Conservation (phyloP, 2,797 vertebrate genomes). For the Todus mexicanus region DNA sequence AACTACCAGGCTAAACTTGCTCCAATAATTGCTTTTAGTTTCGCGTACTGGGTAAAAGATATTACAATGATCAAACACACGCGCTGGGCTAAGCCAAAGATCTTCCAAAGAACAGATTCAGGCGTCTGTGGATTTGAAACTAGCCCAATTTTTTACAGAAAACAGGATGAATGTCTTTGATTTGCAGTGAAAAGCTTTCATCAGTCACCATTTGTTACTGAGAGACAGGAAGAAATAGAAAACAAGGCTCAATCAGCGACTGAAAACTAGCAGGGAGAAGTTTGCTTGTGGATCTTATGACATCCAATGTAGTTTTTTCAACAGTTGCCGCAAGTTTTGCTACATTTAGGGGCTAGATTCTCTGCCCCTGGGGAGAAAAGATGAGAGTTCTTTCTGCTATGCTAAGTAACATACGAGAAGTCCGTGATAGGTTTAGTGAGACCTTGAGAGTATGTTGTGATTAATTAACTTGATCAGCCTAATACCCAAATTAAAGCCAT, state of each 20-base stretch:
- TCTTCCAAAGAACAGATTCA: not conserved
- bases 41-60: not conserved
- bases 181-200: conserved; percentile 39
- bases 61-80: not conserved
- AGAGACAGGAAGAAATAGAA: not conserved
- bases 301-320: not conserved
- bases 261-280: not conserved
- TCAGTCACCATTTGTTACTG: conserved; percentile 8
- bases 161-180: conserved; percentile 30
- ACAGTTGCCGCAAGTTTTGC: not conserved
- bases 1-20: not conserved
- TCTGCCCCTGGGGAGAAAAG: not conserved
- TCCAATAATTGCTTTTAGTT: not conserved
- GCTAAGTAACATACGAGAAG: not conserved
- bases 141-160: not conserved
- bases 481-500: not conserved
- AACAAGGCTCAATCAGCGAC: not conserved
- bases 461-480: not conserved
- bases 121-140: not conserved
- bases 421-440: not conserved
- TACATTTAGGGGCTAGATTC: not conserved
- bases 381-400: not conserved
- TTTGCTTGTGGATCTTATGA: not conserved
- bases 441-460: not conserved
- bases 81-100: not conserved